Evolutionary conservation across 2,797 vertebrate species (phyloP).

Genomic region (Paedocypris micromegethes): DNA sequence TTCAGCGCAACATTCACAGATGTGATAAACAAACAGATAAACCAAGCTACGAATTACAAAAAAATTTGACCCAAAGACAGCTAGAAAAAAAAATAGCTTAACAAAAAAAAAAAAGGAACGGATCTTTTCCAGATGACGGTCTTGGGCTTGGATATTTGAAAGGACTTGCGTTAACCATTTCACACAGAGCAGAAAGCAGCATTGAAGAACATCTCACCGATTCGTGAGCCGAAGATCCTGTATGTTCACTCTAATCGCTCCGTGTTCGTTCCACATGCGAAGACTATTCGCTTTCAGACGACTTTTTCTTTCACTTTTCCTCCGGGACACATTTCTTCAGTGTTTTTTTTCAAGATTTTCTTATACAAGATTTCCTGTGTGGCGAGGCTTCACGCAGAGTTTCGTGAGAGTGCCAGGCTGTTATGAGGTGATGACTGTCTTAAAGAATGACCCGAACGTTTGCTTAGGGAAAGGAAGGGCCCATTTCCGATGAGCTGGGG

Average conservation of each 20-base stretch:
- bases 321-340: slow-evolving; percentile 14
- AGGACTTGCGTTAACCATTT: slow-evolving; percentile 30
- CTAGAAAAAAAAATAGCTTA: slow-evolving; percentile 24
- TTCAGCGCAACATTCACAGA: too few species aligned
- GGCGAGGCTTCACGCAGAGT: slow-evolving; percentile 22
- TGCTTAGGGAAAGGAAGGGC: slow-evolving; percentile 58
- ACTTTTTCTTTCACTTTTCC: slow-evolving; percentile 9
- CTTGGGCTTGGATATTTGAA: slow-evolving; percentile 39
- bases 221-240: slow-evolving; percentile 19
- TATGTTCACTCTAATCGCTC: slow-evolving; percentile 14
- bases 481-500: slow-evolving; percentile 62
- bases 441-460: slow-evolving; percentile 58
- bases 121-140: slow-evolving; percentile 47
- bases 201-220: slow-evolving; percentile 13
- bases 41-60: not conserved
- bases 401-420: slow-evolving; percentile 32
- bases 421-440: slow-evolving; percentile 68
- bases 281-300: slow-evolving; percentile 4
- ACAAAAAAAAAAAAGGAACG: not conserved
- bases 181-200: slow-evolving; percentile 18
- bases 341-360: slow-evolving; percentile 3
- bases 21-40: too few species aligned
- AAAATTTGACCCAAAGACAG: slow-evolving; percentile 30
- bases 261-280: slow-evolving; percentile 6
- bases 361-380: slow-evolving; percentile 19